Percentiles rank a stretch among this genome's conserved stretches.
phyloP scores from a whole-genome alignment of 2,888 invertebrate species.

The Elmis aenea region DNA sequence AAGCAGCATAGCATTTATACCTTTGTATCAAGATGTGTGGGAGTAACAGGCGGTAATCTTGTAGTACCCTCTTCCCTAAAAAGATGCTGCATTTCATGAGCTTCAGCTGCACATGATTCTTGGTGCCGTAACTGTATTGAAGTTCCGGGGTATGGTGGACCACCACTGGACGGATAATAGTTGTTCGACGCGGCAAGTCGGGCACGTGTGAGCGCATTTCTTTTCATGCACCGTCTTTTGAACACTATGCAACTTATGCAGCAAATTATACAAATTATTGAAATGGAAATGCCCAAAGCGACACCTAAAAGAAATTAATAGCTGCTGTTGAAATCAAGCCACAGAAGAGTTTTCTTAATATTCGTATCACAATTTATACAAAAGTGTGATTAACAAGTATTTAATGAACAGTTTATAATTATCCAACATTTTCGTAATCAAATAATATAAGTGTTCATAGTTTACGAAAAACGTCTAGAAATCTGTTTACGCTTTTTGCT shows the following conservation, averaged over 20 bases:
- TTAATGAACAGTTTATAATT: no score
- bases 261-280: conserved; percentile 45
- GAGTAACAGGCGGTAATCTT: conserved; percentile 32
- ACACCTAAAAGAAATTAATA: conserved; percentile 49
- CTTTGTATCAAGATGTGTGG: conserved; percentile 53
- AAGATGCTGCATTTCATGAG: conserved; percentile 44
- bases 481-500: no score
- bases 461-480: no score
- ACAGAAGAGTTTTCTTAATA: background rate
- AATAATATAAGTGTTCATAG: no score
- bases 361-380: background rate
- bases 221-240: conserved; percentile 43
- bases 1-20: conserved; percentile 39
- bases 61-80: conserved; percentile 40
- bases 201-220: conserved; percentile 29
- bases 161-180: conserved; percentile 28
- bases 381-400: conserved; percentile 4
- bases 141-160: conserved; percentile 11
- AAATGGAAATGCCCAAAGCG: conserved; percentile 48
- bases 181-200: conserved; percentile 30
- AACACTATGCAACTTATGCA: conserved; percentile 49
- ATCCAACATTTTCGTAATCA: no score
- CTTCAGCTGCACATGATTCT: conserved; percentile 33
- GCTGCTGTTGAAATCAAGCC: no score
- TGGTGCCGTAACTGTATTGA: conserved; percentile 33